These are phyloP conservation scores for Campoletis sonorensis DNA, from an alignment of 1,140 invertebrate species.

Conservation along the genomic window DNA sequence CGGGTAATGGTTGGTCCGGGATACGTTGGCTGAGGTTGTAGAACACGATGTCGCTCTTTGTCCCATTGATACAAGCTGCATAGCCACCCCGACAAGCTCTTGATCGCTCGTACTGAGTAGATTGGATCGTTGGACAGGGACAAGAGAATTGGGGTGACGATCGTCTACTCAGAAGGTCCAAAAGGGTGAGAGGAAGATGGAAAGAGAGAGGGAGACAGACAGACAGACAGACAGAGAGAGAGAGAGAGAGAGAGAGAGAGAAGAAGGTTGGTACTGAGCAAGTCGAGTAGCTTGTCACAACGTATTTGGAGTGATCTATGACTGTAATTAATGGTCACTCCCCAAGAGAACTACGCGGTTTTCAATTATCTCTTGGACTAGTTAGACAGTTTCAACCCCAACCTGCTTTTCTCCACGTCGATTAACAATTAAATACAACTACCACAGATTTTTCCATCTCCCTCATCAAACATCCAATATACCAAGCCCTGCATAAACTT, in stretches of 20 bases:
- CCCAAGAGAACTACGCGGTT: slow-evolving; percentile 63
- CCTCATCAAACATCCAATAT: not conserved
- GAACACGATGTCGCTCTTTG: slow-evolving; percentile 29
- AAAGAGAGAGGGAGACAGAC: slow-evolving; percentile 47
- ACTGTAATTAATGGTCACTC: slow-evolving; percentile 69
- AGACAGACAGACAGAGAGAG: slow-evolving; percentile 37
- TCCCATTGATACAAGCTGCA: slow-evolving; percentile 21
- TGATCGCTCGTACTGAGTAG: slow-evolving; percentile 12
- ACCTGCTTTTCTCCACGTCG: not conserved
- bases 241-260: slow-evolving; percentile 52
- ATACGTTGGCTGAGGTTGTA: slow-evolving; percentile 15
- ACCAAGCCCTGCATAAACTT: not conserved
- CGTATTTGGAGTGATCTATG: slow-evolving; percentile 64
- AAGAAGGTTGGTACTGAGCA: slow-evolving; percentile 33
- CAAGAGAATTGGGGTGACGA: slow-evolving; percentile 26
- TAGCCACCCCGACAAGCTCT: not conserved
- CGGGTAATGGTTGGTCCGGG: not conserved
- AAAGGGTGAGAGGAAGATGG: slow-evolving; percentile 6
- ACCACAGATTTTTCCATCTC: not conserved
- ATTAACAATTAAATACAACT: not conserved
- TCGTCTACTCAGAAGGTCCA: slow-evolving; percentile 25
- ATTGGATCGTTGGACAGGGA: slow-evolving; percentile 26
- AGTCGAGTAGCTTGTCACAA: slow-evolving; percentile 65
- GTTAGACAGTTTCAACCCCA: slow-evolving; percentile 1
- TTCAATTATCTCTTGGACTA: slow-evolving; percentile 64